These are phyloP conservation scores for Ahaetulla prasina DNA, from an alignment of 2,113 vertebrate genomes.

Conservation along the genomic window DNA sequence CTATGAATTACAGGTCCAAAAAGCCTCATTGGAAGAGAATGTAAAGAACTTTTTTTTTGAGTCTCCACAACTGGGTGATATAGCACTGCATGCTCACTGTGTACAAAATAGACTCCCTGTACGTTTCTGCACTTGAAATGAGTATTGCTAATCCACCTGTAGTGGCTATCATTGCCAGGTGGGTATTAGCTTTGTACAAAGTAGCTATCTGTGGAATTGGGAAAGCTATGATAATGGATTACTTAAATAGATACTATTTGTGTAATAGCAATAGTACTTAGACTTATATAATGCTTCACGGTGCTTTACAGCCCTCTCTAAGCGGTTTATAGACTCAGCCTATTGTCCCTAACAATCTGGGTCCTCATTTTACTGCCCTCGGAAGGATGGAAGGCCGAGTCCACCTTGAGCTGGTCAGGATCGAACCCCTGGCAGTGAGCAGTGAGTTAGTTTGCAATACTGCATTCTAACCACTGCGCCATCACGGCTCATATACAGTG, in stretches of 20 bases:
- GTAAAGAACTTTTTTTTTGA: not conserved
- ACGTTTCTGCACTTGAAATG: not conserved
- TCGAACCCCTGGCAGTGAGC: not conserved
- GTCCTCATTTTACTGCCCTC: not conserved
- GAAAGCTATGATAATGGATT: not conserved
- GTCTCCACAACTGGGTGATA: not conserved
- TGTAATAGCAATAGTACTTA: not conserved
- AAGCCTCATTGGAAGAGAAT: not conserved
- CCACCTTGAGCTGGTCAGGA: not conserved
- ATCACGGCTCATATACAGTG: not conserved
- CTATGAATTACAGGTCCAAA: not conserved
- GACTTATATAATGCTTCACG: not conserved
- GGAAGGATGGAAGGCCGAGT: not conserved
- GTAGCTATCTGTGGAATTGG: no score
- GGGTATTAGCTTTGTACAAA: not conserved
- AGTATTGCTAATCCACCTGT: not conserved
- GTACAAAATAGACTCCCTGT: not conserved
- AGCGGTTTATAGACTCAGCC: not conserved
- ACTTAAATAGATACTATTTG: not conserved
- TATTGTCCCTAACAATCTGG: not conserved
- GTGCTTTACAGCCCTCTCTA: not conserved
- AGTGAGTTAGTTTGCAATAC: not conserved
- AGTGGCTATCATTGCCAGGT: not conserved
- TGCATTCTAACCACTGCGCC: not conserved
- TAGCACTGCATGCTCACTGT: not conserved